Evolutionary conservation across 2,113 vertebrate species (phyloP), one percentile per base, ranked within the genome.

Genomic region (Panthera leo): DNA sequence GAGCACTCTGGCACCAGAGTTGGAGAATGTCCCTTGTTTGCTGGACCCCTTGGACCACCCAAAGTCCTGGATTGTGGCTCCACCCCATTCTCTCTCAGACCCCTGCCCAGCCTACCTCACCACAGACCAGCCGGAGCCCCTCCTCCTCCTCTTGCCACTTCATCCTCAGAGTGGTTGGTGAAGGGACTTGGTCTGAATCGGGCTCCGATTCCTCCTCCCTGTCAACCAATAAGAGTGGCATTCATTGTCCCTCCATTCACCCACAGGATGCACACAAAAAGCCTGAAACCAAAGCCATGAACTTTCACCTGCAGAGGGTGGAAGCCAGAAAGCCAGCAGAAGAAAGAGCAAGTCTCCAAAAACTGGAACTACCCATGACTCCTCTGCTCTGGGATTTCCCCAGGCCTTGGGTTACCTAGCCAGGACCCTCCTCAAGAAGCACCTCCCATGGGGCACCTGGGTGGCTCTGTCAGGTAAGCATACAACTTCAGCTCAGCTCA

Each of bases 41-140:
- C 70, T 82, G 39, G 15, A 91, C 78, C 75, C 93, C 53, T 53
- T 42, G 82, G 78, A 51, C 82, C 42, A 23, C 29, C 73, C 14
- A 21, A 5, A 67, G 53, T 45, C 73, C 75, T 90, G 55, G 63
- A 61, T 91, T 55, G 63, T 67, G 83, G 29, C 42, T 67, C 75
- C 14, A 42, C 19, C 48, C 53, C 94, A 25, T 86, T 70, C 29
- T 87, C 55, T 79, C 36, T 45, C 42, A 83, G 65, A 51, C 67
- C 51, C 91, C 36, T 18, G 18, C 34, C 84, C 92, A 23, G 14
- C 98, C 91, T 98, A 98, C 99, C 99, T 99, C 98, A 76, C 99
- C 99, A 4, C 98, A 99, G 2, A 95, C 98, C 85, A 97, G 97
- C 96, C 97, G 98, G 61, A 99, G 96, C n/a, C 94, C 89, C 23